phyloP scores from a whole-genome alignment of 2,797 vertebrate species.

The Cephalopachus bancanus region DNA sequence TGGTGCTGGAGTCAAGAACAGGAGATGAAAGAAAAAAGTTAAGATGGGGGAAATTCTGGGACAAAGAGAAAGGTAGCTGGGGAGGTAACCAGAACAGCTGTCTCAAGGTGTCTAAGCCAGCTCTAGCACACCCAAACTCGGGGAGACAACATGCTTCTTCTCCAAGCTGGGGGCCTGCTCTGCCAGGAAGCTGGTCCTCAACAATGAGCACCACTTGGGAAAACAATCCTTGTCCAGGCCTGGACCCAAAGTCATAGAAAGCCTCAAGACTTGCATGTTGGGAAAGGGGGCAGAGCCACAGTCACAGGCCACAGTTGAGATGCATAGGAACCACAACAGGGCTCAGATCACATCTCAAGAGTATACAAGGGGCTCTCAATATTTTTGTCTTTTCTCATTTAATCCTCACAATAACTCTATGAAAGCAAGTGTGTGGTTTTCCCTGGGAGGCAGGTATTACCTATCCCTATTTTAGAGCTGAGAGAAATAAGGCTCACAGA shows the following conservation, averaged over 20 bases:
- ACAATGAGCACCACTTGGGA: neutral
- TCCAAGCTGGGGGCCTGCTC: neutral
- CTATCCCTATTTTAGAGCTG: neutral
- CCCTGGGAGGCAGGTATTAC: neutral
- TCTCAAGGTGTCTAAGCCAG: neutral
- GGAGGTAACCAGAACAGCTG: neutral
- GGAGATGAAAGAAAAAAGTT: neutral
- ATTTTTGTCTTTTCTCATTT: neutral
- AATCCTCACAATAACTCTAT: neutral
- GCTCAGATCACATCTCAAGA: neutral
- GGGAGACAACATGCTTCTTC: neutral
- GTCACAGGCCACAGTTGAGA: neutral
- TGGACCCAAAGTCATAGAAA: neutral
- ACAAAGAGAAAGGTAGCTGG: neutral
- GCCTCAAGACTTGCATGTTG: neutral
- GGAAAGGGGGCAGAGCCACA: neutral
- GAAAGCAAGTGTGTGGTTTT: neutral
- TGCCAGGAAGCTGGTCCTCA: neutral
- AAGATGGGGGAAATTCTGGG: neutral
- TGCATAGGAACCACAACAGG: neutral
- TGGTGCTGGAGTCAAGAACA: neutral
- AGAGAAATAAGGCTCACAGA: neutral
- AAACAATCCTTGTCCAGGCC: neutral
- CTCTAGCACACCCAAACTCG: neutral
- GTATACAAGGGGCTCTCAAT: neutral